Evolutionary conservation across 2,888 invertebrate genomes (phyloP).

Genomic region (Neocrepidodera transversa): DNA sequence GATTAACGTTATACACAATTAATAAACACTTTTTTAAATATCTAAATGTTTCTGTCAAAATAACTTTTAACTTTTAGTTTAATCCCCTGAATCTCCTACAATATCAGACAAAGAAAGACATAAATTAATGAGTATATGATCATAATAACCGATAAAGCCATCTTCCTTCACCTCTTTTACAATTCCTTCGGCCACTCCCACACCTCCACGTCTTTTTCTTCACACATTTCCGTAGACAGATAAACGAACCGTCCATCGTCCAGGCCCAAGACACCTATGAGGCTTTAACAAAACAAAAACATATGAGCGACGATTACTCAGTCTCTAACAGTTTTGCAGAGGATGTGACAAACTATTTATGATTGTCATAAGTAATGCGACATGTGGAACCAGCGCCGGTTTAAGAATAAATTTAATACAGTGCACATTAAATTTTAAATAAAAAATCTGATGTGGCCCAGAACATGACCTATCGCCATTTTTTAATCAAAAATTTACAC

Average conservation of each 20-base stretch:
- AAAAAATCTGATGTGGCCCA: no score
- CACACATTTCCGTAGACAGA: constrained; percentile 9
- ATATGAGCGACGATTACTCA: constrained; percentile 42
- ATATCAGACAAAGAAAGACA: no score
- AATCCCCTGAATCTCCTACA: no score
- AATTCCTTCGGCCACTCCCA: constrained; percentile 11
- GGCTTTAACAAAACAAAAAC: constrained; percentile 39
- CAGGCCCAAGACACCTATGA: constrained; percentile 16
- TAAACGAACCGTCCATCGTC: neutral
- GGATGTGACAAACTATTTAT: constrained; percentile 48
- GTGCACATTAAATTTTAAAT: no score
- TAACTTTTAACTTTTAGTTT: no score
- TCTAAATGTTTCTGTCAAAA: no score
- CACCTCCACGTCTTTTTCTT: neutral
- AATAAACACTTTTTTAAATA: no score
- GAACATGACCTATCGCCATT: no score
- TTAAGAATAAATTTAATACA: no score
- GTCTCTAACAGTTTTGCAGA: constrained; percentile 43
- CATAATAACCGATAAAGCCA: neutral
- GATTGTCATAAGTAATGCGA: constrained; percentile 47
- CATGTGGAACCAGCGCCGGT: constrained; percentile 37
- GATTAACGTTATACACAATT: no score
- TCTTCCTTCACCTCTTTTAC: constrained; percentile 4
- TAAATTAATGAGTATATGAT: constrained; percentile 5
- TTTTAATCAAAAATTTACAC: no score